These are phyloP conservation scores for Corvus moneduloides DNA, from an alignment of 2,113 vertebrate genomes.

Conservation along the genomic window DNA sequence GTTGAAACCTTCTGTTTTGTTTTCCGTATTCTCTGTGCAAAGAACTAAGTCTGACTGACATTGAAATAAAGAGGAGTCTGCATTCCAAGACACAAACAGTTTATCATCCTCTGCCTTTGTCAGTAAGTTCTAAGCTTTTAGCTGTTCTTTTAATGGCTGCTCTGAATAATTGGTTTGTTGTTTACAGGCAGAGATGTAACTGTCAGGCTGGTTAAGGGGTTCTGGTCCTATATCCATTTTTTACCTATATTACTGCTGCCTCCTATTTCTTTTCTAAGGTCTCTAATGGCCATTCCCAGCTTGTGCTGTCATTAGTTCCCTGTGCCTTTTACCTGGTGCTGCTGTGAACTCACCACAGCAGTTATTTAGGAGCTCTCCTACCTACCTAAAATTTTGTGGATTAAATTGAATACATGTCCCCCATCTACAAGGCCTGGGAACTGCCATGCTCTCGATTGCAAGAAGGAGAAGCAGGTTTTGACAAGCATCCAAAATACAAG, in stretches of 20 bases:
- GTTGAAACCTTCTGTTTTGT: constrained; percentile 6
- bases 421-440: neutral
- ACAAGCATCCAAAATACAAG: neutral
- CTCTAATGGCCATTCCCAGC: neutral
- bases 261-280: neutral
- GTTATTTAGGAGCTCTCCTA: neutral
- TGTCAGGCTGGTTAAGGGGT: neutral
- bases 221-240: neutral
- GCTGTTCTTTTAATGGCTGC: neutral
- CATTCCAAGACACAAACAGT: neutral
- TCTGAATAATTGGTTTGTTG: neutral
- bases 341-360: neutral
- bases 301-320: neutral
- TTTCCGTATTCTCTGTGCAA: neutral
- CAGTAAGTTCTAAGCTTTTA: neutral
- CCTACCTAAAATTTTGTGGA: neutral
- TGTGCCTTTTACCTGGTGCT: neutral
- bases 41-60: neutral
- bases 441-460: neutral
- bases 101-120: neutral
- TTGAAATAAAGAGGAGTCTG: neutral
- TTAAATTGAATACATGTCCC: neutral
- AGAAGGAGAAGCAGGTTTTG: neutral
- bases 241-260: neutral
- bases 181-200: neutral